These are phyloP conservation scores for Diceros bicornis DNA, from an alignment of 2,797 vertebrate species.

Conservation along the genomic window DNA sequence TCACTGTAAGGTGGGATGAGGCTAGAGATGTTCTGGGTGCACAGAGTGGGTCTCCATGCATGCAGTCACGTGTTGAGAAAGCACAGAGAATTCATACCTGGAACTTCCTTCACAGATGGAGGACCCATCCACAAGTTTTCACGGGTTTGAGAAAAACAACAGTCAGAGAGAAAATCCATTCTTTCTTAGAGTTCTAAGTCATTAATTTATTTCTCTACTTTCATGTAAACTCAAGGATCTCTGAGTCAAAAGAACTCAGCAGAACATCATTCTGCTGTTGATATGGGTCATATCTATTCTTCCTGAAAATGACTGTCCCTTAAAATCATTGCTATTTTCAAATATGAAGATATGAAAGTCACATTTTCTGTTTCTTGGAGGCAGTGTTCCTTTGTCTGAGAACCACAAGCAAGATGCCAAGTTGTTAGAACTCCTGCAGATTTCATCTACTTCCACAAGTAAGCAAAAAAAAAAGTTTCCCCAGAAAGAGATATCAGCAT, in stretches of 20 bases:
- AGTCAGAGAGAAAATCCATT: neutral
- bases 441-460: constrained; percentile 25
- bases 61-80: accelerated
- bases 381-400: constrained; percentile 67
- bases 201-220: neutral
- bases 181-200: neutral
- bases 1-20: accelerated
- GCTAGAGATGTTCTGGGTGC: accelerated
- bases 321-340: constrained; percentile 80
- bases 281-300: constrained; percentile 75
- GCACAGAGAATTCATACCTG: neutral
- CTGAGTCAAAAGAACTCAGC: neutral
- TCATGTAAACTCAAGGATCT: neutral
- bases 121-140: neutral
- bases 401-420: constrained; percentile 72
- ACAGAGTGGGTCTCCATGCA: neutral
- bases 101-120: neutral
- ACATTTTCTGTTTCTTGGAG: constrained; percentile 59
- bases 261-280: neutral
- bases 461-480: constrained; percentile 57
- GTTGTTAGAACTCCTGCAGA: constrained; percentile 76
- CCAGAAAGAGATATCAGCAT: constrained; percentile 71
- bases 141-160: neutral
- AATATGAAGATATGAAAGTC: constrained; percentile 75
- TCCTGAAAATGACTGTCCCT: constrained; percentile 82